phyloP scores from a whole-genome alignment of 64 coral and sea anemone species.

The Montipora cactus region DNA sequence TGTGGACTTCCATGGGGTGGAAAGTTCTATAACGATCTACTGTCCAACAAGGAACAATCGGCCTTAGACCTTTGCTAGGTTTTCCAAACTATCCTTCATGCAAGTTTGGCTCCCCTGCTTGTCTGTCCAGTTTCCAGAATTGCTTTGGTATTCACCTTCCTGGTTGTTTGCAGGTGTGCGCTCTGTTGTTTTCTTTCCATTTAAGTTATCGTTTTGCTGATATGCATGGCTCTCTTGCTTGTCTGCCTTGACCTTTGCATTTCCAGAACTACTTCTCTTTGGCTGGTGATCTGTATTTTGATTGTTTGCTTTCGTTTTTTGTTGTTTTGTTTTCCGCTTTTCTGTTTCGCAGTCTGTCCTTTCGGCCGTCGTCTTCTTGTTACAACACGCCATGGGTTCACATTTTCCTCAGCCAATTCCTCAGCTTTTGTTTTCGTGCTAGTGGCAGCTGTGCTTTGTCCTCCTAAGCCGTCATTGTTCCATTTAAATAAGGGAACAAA shows the following conservation, averaged over 20 bases:
- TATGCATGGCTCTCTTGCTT: conserved; percentile 7
- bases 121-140: conserved; percentile 2
- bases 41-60: too few species aligned
- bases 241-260: neutral
- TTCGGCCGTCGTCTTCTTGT: neutral
- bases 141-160: conserved; percentile 7
- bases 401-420: conserved; percentile 8
- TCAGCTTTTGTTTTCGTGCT: conserved; percentile 3
- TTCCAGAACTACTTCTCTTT: neutral
- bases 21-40: too few species aligned
- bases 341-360: neutral
- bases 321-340: neutral
- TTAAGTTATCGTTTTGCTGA: neutral
- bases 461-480: neutral
- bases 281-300: conserved; percentile 8
- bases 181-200: neutral
- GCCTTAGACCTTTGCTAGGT: neutral
- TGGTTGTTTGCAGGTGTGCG: neutral
- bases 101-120: conserved; percentile 7
- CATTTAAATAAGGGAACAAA: neutral
- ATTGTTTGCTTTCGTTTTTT: neutral
- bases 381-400: neutral
- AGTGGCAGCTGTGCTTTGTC: conserved; percentile 7
- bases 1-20: too few species aligned
- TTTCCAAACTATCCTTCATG: neutral